Evolutionary conservation across 2,797 vertebrate species (phyloP), one percentile per base, ranked within the genome.

Genomic region (Anguilla anguilla): DNA sequence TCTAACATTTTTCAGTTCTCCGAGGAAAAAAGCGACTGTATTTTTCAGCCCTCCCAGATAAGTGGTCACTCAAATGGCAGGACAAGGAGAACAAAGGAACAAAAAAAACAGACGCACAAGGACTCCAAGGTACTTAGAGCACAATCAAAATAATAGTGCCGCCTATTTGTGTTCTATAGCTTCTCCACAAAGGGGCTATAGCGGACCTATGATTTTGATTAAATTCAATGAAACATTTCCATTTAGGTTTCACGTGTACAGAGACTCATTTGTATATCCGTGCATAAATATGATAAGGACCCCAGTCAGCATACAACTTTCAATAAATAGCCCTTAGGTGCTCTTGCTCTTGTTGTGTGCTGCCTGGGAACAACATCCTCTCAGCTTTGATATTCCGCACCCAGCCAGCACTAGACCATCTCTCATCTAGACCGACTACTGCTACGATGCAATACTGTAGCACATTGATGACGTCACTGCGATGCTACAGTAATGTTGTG

Each of bases 41-140:
- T 96, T 93, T 96, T 96, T 94, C 95, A 96, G 95, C 95, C 92
- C 88, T 69, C 89, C 88, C 94, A 92, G 95, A 94, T 92, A 94
- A 94, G 92, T 94, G 90, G 88, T 91, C 90, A 89, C 87, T 92
- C 92, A 89, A 88, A 92, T 92, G 91, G 92, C 92, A 93, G 90
- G 90, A 91, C 90, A 87, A 92, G 89, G 87, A 87, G 89, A 90
- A 90, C 89, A 91, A 91, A 89, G 89, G 89, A 92, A 88, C 91
- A 90, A 87, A 90, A 90, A 92, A 94, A 92, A 92, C 94, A 94
- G 83, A 92, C 90, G 85, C 93, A 94, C 93, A 89, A 95, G 94
- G 94, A 96, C 89, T 91, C 91, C 67, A 92, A 94, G 93, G 93
- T 95, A 94, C 95, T 92, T 94, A 93, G 92, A 93, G 88, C 88